Percentiles rank a stretch among this genome's conserved stretches.
Evolutionary conservation across 2,113 vertebrate species (phyloP).

Genomic region (Dipodomys merriami): DNA sequence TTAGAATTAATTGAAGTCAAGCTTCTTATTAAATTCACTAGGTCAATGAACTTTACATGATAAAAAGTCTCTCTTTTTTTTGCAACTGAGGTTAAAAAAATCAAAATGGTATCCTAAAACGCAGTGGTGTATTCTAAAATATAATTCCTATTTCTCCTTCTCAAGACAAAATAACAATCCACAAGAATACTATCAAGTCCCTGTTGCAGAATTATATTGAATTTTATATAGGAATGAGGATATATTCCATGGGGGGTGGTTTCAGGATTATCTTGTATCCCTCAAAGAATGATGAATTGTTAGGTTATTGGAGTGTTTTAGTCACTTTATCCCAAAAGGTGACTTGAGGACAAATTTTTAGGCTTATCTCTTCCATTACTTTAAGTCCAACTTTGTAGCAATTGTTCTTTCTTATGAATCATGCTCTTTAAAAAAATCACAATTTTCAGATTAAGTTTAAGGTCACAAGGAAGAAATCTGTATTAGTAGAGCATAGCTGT

Average conservation of each 20-base stretch:
- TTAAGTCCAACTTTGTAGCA: conserved; percentile 35
- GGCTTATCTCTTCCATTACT: conserved; percentile 29
- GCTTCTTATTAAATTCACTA: conserved; percentile 63
- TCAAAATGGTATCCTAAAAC: background rate
- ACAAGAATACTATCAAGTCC: background rate
- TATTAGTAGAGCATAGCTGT: conserved; percentile 45
- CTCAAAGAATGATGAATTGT: conserved; percentile 46
- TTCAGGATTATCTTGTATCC: conserved; percentile 40
- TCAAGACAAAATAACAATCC: conserved; percentile 50
- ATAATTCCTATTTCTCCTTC: conserved; percentile 18
- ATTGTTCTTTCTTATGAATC: conserved; percentile 44
- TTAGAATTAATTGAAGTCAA: conserved; percentile 60
- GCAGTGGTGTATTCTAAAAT: background rate
- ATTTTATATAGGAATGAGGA: conserved; percentile 12
- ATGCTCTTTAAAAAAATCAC: conserved; percentile 54
- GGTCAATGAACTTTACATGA: conserved; percentile 45
- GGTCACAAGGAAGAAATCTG: conserved; percentile 33
- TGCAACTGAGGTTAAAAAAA: conserved; percentile 36
- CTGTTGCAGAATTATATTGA: conserved; percentile 2
- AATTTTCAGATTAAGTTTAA: conserved; percentile 52
- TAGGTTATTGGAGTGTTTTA: conserved; percentile 10
- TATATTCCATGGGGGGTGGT: conserved; percentile 34
- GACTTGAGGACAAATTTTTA: conserved; percentile 34
- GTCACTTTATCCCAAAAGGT: conserved; percentile 39
- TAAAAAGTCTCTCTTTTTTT: conserved; percentile 48